Conservation (phyloP, 64 coral and sea anemone genomes). For the Anthopleura sola region DNA sequence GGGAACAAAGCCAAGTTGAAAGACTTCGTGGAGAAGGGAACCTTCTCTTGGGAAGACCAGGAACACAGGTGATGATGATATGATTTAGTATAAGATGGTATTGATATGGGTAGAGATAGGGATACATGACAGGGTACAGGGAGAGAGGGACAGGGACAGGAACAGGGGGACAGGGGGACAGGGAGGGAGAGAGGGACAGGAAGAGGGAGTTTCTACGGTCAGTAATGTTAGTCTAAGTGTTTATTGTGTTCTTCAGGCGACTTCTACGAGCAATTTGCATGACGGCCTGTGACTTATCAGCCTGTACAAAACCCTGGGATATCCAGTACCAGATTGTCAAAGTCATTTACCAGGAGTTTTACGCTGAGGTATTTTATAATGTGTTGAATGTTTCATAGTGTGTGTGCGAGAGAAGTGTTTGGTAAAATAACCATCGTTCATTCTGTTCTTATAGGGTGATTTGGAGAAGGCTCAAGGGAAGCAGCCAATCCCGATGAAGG, state of each 20-base stretch:
- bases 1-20: conserved; percentile 97
- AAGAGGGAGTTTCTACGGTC: background rate
- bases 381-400: background rate
- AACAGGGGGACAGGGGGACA: too few relatives aligned
- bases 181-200: too few relatives aligned
- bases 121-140: too few relatives aligned
- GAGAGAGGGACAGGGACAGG: too few relatives aligned
- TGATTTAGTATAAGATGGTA: background rate
- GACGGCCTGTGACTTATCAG: conserved; percentile 97
- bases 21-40: conserved; percentile 54
- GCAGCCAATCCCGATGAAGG: conserved; percentile 97
- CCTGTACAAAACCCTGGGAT: conserved; percentile 95
- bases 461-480: conserved; percentile 85
- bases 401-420: too few relatives aligned
- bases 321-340: conserved; percentile 91
- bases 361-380: conserved; percentile 74
- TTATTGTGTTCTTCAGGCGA: conserved; percentile 28
- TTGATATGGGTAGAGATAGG: too few relatives aligned
- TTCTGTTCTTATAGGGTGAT: conserved; percentile 58
- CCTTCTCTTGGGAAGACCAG: conserved; percentile 86
- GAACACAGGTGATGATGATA: conserved; percentile 70
- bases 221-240: background rate
- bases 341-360: conserved; percentile 99
- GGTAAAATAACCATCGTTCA: background rate
- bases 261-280: conserved; percentile 89